phyloP scores from a whole-genome alignment of 2,113 vertebrate genomes.

The Sylvietta virens region DNA sequence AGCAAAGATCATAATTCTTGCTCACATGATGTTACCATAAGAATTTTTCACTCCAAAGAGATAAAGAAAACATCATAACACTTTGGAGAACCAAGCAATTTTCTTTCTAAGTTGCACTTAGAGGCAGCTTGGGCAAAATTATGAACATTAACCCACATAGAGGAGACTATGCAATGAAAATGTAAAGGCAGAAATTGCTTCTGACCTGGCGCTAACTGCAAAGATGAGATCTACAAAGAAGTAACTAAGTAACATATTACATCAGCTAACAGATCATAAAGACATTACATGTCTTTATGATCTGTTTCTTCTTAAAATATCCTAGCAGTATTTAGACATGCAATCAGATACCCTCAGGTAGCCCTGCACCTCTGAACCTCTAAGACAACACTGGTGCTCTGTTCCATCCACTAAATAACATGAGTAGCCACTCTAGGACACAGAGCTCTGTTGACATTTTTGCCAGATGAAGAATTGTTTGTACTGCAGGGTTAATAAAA shows the following conservation, averaged over 20 bases:
- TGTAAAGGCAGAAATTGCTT: neutral
- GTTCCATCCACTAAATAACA: neutral
- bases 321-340: neutral
- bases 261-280: no score
- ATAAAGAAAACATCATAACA: neutral
- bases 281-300: neutral
- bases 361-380: neutral
- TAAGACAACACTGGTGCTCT: neutral
- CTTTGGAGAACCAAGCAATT: neutral
- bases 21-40: neutral
- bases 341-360: neutral
- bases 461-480: neutral
- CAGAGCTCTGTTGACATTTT: neutral
- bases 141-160: neutral
- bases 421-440: neutral
- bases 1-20: neutral
- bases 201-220: accelerated
- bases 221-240: neutral
- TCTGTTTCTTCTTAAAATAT: neutral
- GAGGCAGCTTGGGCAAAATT: neutral
- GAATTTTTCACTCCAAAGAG: neutral
- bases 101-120: neutral
- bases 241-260: no score
- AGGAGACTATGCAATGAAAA: neutral
- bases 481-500: neutral